Conservation (phyloP, 2,797 vertebrate genomes). For the Garrulus glandarius region DNA sequence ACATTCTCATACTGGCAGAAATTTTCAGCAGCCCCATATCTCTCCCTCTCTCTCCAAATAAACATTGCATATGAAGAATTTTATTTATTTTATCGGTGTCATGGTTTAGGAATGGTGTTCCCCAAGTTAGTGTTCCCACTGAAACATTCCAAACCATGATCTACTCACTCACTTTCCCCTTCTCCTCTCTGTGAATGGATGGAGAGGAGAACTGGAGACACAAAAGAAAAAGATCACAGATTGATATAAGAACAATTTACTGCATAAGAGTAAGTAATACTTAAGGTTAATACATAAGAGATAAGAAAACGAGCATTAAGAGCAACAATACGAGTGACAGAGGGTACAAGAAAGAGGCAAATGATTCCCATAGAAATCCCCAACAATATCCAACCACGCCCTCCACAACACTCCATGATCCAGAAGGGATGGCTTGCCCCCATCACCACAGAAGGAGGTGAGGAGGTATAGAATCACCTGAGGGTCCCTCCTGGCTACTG, state of each 20-base stretch:
- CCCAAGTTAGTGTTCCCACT: background rate
- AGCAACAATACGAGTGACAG: background rate
- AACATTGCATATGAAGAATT: background rate
- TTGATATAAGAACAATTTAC: background rate
- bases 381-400: background rate
- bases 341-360: background rate
- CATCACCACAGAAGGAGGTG: no score
- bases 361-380: background rate
- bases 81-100: background rate
- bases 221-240: background rate
- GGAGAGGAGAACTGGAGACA: background rate
- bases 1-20: background rate
- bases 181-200: rapidly evolving
- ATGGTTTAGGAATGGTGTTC: background rate
- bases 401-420: background rate
- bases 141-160: background rate
- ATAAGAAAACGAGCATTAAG: background rate
- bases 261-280: background rate
- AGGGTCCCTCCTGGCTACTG: background rate
- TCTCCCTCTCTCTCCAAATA: background rate
- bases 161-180: rapidly evolving
- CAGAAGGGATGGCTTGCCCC: rapidly evolving
- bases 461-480: background rate
- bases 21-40: background rate
- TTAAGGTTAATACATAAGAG: background rate